Conservation (phyloP, 1,140 invertebrate species). For the Goniozus legneri region DNA sequence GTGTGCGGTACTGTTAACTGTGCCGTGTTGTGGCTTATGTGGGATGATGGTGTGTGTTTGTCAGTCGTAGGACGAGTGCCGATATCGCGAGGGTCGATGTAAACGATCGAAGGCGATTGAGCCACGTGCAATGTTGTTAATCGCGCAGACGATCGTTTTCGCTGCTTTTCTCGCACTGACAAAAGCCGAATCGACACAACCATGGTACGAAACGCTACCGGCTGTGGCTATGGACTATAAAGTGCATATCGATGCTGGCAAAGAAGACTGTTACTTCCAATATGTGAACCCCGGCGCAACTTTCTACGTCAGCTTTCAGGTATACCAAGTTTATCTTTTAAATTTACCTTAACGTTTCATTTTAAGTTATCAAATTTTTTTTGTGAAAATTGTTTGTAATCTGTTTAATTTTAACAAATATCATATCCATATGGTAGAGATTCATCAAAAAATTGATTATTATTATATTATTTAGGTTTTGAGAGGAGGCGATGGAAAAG, state of each 20-base stretch:
- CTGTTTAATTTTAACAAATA: too few relatives aligned
- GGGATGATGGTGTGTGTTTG: too few relatives aligned
- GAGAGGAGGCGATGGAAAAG: constrained; percentile 87
- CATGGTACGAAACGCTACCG: constrained; percentile 78
- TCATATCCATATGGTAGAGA: constrained; percentile 4
- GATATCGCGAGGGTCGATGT: too few relatives aligned
- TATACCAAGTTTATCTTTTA: constrained; percentile 46
- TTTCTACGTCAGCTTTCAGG: constrained; percentile 91
- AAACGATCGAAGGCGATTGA: too few relatives aligned
- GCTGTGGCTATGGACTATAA: constrained; percentile 94
- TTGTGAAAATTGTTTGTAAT: neutral
- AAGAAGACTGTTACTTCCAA: constrained; percentile 93
- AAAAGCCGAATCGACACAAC: constrained; percentile 38
- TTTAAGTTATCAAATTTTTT: neutral
- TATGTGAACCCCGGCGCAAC: constrained; percentile 88
- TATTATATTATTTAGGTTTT: constrained; percentile 61
- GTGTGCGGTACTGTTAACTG: too few relatives aligned
- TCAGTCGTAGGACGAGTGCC: too few relatives aligned
- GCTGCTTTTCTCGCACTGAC: constrained; percentile 17
- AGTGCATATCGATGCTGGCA: constrained; percentile 88
- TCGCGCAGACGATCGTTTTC: constrained; percentile 23
- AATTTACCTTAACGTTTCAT: neutral
- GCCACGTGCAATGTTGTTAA: constrained; percentile 28
- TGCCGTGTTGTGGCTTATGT: too few relatives aligned
- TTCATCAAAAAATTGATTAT: neutral